Conservation (phyloP, 2,888 invertebrate species). For the Serrognathus titanus region DNA sequence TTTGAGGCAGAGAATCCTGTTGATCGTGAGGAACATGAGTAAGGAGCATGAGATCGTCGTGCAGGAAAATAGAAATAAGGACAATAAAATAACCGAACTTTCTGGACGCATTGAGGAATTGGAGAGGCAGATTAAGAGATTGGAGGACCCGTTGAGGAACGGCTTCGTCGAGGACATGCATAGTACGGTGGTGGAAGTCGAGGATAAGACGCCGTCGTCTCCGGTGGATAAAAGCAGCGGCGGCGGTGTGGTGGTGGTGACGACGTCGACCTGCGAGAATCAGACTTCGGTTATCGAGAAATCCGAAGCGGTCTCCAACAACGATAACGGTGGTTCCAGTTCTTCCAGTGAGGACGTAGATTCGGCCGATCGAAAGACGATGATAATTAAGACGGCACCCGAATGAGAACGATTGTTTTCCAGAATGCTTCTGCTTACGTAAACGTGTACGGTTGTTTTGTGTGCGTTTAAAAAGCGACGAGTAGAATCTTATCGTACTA, state of each 20-base stretch:
- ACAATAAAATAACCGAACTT: conserved; percentile 40
- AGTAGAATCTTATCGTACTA: conserved; percentile 7
- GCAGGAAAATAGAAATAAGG: conserved; percentile 38
- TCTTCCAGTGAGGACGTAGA: conserved; percentile 5
- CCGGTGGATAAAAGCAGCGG: conserved; percentile 5
- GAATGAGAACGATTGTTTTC: conserved; percentile 18
- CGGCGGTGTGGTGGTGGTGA: conserved; percentile 3
- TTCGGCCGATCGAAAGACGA: conserved; percentile 5
- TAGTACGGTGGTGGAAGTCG: conserved; percentile 1
- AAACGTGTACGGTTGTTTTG: neutral
- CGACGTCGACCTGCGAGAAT: conserved; percentile 11
- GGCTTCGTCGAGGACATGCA: conserved; percentile 6
- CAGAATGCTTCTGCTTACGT: neutral
- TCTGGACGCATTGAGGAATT: conserved; percentile 36
- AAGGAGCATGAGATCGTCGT: conserved; percentile 40
- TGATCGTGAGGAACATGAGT: conserved; percentile 37
- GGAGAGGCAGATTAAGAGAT: conserved; percentile 27
- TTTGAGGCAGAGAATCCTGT: conserved; percentile 37
- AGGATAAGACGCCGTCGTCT: conserved; percentile 2
- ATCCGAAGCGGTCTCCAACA: conserved; percentile 1
- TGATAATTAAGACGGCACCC: conserved; percentile 25
- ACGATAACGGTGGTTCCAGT: conserved; percentile 8
- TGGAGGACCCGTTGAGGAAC: conserved; percentile 2
- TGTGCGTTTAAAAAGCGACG: neutral
- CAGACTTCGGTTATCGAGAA: conserved; percentile 8